Evolutionary conservation across 64 coral and sea anemone genomes (phyloP).

Genomic region (Montipora sp.): DNA sequence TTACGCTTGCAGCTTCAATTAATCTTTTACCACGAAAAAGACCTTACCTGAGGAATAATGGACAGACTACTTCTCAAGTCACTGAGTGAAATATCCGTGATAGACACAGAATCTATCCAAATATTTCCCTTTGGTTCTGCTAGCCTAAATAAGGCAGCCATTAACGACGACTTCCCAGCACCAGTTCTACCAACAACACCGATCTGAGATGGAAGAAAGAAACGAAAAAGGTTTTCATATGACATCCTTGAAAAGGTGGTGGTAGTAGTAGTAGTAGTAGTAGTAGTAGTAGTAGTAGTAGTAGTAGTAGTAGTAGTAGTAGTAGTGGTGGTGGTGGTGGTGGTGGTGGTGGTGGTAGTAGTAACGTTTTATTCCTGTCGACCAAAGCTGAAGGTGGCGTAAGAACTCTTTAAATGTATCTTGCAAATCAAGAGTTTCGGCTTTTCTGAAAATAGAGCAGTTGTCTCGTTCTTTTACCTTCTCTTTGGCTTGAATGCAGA

Average conservation of each 20-base stretch:
- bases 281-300: no score
- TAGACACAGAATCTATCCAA: constrained; percentile 82
- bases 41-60: constrained; percentile 94
- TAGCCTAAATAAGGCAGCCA: constrained; percentile 82
- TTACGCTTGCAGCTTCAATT: no score
- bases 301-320: no score
- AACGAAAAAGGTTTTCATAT: not conserved
- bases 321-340: no score
- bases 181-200: constrained; percentile 88
- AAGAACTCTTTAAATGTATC: no score
- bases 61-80: constrained; percentile 89
- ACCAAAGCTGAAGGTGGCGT: no score
- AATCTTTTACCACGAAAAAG: not conserved
- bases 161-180: constrained; percentile 85
- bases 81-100: constrained; percentile 72
- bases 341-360: no score
- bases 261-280: no score
- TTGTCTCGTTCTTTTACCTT: constrained; percentile 42
- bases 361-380: no score
- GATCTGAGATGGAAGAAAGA: constrained; percentile 29
- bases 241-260: no score
- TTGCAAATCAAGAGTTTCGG: no score
- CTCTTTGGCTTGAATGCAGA: constrained; percentile 74
- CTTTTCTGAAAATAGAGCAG: no score
- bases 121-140: constrained; percentile 80